phyloP scores from a whole-genome alignment of 2,113 vertebrate genomes.

The Plecotus auritus region DNA sequence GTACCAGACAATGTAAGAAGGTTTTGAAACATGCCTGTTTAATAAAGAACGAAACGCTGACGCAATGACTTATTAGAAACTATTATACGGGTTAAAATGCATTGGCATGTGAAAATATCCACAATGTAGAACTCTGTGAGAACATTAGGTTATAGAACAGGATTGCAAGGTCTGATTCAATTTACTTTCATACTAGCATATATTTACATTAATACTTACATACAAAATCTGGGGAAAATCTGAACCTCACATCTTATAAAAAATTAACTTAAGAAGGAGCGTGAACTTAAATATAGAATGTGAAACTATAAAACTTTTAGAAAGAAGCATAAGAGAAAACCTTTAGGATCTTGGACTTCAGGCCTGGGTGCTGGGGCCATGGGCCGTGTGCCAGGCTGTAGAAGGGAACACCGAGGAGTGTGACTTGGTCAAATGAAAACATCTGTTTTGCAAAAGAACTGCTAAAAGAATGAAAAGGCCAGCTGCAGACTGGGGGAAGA shows the following conservation, averaged over 20 bases:
- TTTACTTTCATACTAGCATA: neutral
- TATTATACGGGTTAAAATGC: neutral
- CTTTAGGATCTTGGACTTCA: neutral
- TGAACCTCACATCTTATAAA: neutral
- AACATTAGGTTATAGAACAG: neutral
- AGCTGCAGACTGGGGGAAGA: neutral
- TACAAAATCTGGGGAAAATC: neutral
- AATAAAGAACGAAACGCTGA: neutral
- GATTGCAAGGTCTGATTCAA: neutral
- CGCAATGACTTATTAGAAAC: neutral
- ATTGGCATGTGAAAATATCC: neutral
- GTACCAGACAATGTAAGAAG: neutral
- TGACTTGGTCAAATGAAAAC: neutral
- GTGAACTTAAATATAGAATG: slow-evolving; percentile 2
- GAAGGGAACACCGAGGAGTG: neutral
- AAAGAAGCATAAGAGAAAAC: neutral
- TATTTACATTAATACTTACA: slow-evolving; percentile 8
- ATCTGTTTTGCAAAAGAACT: neutral
- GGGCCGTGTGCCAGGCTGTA: neutral
- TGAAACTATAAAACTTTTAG: neutral
- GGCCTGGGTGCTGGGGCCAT: too few relatives aligned
- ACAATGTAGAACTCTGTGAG: neutral
- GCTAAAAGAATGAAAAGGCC: neutral
- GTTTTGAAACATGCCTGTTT: neutral
- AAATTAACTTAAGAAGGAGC: neutral